Percentiles rank a stretch among this genome's conserved stretches.
Conservation (phyloP, 2,888 invertebrate species). For the Drosophila gaucha region DNA sequence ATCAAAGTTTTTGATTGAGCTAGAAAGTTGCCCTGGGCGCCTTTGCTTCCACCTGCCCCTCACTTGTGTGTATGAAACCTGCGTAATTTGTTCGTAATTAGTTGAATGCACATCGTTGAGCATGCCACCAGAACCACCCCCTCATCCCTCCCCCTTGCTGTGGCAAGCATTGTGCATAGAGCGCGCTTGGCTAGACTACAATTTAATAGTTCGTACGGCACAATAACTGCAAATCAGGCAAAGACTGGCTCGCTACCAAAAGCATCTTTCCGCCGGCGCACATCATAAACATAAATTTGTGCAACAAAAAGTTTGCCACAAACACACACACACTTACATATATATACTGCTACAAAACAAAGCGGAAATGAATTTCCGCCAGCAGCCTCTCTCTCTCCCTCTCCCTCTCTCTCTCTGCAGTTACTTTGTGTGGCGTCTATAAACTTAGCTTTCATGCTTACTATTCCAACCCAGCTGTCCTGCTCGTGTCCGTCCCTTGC, state of each 20-base stretch:
- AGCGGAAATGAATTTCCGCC: conserved; percentile 77
- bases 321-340: conserved; percentile 34
- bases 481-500: conserved; percentile 26
- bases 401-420: conserved; percentile 1
- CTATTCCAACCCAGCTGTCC: conserved; percentile 58
- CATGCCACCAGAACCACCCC: conserved; percentile 10
- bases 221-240: conserved; percentile 72
- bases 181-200: conserved; percentile 27
- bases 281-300: conserved; percentile 75
- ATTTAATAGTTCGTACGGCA: conserved; percentile 54
- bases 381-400: background rate
- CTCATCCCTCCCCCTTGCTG: background rate
- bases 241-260: conserved; percentile 59
- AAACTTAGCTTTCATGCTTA: conserved; percentile 71
- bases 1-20: conserved; percentile 73
- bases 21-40: conserved; percentile 41
- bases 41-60: conserved; percentile 41
- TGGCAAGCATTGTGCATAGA: conserved; percentile 11
- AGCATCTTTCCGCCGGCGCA: conserved; percentile 68
- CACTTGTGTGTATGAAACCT: conserved; percentile 60
- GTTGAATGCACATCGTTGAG: conserved; percentile 72
- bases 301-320: conserved; percentile 53
- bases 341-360: conserved; percentile 43
- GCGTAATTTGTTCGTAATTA: conserved; percentile 75
- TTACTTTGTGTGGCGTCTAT: conserved; percentile 62